Base-by-base conservation (phyloP, 2,888 invertebrate genomes). In the Drosophila suboccidentalis region DNA sequence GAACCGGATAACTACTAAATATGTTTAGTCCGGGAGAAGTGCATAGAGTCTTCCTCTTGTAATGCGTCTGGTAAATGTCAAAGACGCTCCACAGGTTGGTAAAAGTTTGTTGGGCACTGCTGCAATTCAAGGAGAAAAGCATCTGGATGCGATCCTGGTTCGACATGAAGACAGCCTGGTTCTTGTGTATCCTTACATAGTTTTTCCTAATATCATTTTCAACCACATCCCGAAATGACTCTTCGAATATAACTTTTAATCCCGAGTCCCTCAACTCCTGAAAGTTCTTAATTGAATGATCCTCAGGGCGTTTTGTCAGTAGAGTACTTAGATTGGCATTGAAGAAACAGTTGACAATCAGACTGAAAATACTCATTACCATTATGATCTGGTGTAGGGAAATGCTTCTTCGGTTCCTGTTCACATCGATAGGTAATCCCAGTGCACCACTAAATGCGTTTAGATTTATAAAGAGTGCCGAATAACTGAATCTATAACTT, bases 251-350 rank as follows among this genome's bases (percentile, higher is more conserved):
- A 1, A 78, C 19, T 2, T 44, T 19, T 1, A 74, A 3, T 0
- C 66, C 55, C 15, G 74, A 80, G 0, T 36, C 34, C 8, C 22
- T 17, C 4, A 80, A 19, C 8, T 80, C 53, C 10, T 69, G 17
- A 0, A 71, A 46, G 19, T 38, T 74, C 4, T 44, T 15, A 3
- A 77, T 41, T 1, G 50, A 43, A 4, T 19, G 19, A 0, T 34
- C 2, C 0, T 50, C 8, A 2, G 77, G 58, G n/a, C 47, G 50
- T 4, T 69, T 74, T 6, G 64, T 74, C 0, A 80, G 44, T 5
- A 74, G 32, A 0, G 80, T 55, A 51, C 74, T 80, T 2, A 80
- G 34, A 22, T 77, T 80, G 19, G 77, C 76, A 55, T 71, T 66
- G 22, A 80, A 77, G 26, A 60, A 69, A 22, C 74, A 69, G 47